Evolutionary conservation across 2,113 vertebrate genomes (phyloP), one percentile per base, ranked within the genome.

Genomic region (Lethenteron camtschaticum): DNA sequence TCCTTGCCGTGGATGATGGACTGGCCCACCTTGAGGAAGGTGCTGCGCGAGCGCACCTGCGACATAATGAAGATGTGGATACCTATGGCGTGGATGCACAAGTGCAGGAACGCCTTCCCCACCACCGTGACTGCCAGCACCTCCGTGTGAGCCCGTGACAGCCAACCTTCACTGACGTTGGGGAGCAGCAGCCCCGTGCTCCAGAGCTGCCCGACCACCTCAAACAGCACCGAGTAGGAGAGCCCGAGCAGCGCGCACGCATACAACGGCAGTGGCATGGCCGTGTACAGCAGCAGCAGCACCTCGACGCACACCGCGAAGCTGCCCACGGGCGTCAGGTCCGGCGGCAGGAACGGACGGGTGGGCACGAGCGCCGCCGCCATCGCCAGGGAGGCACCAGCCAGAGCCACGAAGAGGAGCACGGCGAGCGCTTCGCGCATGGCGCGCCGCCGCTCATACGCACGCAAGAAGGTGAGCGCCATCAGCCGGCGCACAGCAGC

Each of bases 1-100:
- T 99, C 94, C 76, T 94, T 96, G 68, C 94, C 94, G 1, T 99
- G 92, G 90, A 97, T 99, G 76, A 97, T 92, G 16, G 94, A 90
- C 72, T 99, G 92, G 41, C 94, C 92, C 76, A 97, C 89, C 79
- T 99, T 99, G 70, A 97, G 84, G 79, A 99, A 99, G 12, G 92
- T 99, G 82, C 87, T 97, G 73, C 94, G 83, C 12, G 89, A 90
- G 16, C 94, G 84, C 76, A 97, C 94, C 79, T 99, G 90, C 0
- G 89, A 94, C 87, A 96, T 94, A 79, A 95, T 84, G 77, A 99
- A 96, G 70, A 96, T 79, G 71, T 99, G 94, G 70, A 94, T 82
- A 18, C 94, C 94, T 0, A 95, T 86, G 70, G 87, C 87, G 0
- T 99, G 94, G 66, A 94, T 83, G 56, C 91, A 97, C 70, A 94